Percentiles rank a stretch among this genome's conserved stretches.
These are phyloP conservation scores for Megalonaias nervosa DNA, from an alignment of 1,140 invertebrate genomes.

Conservation along the genomic window DNA sequence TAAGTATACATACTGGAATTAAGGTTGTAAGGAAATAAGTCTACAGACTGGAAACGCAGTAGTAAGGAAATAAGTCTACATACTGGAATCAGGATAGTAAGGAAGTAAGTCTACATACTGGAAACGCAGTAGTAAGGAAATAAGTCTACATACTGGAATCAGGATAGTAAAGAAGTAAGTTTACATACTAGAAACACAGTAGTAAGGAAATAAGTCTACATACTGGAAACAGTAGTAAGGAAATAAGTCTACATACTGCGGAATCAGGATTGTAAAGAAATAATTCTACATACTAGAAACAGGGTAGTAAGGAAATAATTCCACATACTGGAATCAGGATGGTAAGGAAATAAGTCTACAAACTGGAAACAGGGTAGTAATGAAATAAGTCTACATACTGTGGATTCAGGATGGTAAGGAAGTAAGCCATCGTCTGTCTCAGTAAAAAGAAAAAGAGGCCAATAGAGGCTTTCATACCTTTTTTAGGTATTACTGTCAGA, in stretches of 20 bases:
- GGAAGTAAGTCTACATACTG: too few relatives aligned
- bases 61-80: neutral
- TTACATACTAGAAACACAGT: neutral
- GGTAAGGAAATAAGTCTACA: neutral
- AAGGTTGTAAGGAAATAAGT: neutral
- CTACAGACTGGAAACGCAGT: too few relatives aligned
- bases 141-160: neutral
- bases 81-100: neutral
- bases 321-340: neutral
- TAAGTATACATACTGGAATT: neutral
- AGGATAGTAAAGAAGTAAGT: neutral
- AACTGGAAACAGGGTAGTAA: neutral
- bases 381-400: neutral
- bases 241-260: constrained; percentile 16
- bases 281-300: neutral
- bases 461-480: too few relatives aligned
- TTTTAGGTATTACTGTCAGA: too few relatives aligned
- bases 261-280: neutral
- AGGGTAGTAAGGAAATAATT: neutral
- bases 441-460: neutral
- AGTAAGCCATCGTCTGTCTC: neutral
- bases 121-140: neutral
- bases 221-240: neutral
- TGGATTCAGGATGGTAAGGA: neutral
- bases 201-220: too few relatives aligned